Evolutionary conservation across 2,888 invertebrate species (phyloP), one percentile per base, ranked within the genome.

Genomic region (Poecilobothrus nobilitatus): DNA sequence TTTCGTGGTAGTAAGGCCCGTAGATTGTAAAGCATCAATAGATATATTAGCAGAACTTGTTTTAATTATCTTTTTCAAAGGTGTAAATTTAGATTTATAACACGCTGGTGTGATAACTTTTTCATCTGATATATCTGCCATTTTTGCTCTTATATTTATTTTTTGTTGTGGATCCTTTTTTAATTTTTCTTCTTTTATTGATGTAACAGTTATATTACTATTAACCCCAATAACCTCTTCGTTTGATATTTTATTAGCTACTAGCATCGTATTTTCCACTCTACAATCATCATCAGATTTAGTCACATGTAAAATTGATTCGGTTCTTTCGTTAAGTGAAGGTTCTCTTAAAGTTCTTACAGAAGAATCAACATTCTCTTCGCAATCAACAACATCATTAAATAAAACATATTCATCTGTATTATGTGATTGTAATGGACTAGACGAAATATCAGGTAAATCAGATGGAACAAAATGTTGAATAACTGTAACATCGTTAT

Each of bases 321-420:
- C 53, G 5, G 22, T 7, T 8, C 22, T 63, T 2, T 63, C 22
- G 12, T 63, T 22, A 7, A 22, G 9, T 21, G 63, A 22, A 15
- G 63, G 21, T 63, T 63, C 22, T 21, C 21, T 22, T 63, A 84
- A 75, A 86, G 86, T 70, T 87, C 53, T 53, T 12, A 53, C n/a
- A 53, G 63, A 63, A 3, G 22, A 22, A 22, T 63, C 22, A 4
- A 22, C 87, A 61, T 84, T 83, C 37, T 85, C 84, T 2, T 83
- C 83, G 72, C 87, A 83, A 73, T 87, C 88, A 0, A 84, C 84
- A 76, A 85, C 85, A 66, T 87, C 88, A 2, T 87, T 85, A 74
- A 88, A 89, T 0, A 89, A 76, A 10, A 88, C 84, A 74, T 87
- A 89, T 72, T 88, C 87, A 71, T 88, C 87, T 7, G 85, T 82